Percentiles rank a stretch among this genome's conserved stretches.
These are phyloP conservation scores for Rapana venosa DNA, from an alignment of 2,888 invertebrate genomes.

Conservation along the genomic window DNA sequence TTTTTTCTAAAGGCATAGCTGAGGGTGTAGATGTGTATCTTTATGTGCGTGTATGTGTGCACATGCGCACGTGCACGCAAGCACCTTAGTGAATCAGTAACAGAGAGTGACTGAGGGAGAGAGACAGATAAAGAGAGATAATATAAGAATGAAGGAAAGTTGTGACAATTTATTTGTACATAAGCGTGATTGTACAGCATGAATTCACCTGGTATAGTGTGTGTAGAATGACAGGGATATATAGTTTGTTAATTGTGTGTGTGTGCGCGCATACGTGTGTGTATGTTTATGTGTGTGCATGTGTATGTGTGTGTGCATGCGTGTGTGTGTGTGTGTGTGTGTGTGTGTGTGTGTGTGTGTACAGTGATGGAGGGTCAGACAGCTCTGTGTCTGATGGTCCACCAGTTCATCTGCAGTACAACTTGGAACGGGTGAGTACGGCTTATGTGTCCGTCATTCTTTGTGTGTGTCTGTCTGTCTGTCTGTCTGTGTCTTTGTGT, in stretches of 20 bases:
- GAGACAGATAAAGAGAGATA: constrained; percentile 6
- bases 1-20: neutral
- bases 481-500: too few relatives aligned
- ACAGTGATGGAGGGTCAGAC: constrained; percentile 78
- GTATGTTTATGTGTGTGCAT: constrained; percentile 4
- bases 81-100: neutral
- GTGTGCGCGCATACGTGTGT: constrained; percentile 11
- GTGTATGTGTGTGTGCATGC: constrained; percentile 8
- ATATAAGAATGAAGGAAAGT: too few relatives aligned
- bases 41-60: neutral
- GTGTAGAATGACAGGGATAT: too few relatives aligned
- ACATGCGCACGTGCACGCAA: neutral
- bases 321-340: neutral
- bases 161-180: too few relatives aligned
- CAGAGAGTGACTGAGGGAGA: neutral
- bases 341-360: constrained; percentile 35
- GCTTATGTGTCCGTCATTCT: neutral
- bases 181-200: too few relatives aligned
- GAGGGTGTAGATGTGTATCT: neutral
- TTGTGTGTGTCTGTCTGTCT: constrained; percentile 19
- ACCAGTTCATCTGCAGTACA: constrained; percentile 71
- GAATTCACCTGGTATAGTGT: too few relatives aligned
- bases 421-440: constrained; percentile 54
- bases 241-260: neutral
- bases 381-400: constrained; percentile 78